Percentiles rank a stretch among this genome's conserved stretches.
phyloP scores from a whole-genome alignment of 2,113 vertebrate genomes.

The Callospermophilus lateralis region DNA sequence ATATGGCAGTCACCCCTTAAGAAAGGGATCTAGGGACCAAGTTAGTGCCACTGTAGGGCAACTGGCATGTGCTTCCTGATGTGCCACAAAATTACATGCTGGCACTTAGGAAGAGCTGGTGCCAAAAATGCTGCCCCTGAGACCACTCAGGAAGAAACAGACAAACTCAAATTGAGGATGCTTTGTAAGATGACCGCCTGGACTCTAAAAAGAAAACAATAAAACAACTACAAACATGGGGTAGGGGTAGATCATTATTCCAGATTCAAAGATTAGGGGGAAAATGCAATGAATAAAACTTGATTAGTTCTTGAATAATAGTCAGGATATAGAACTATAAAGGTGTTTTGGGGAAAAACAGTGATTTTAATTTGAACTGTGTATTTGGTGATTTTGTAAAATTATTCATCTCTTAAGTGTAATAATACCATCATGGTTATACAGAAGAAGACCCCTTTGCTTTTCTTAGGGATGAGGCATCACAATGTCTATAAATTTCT shows the following conservation, averaged over 20 bases:
- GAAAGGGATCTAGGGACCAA: neutral
- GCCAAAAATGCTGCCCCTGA: neutral
- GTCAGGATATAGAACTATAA: neutral
- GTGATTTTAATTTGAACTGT: slow-evolving; percentile 9
- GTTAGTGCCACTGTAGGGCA: no score
- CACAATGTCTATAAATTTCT: neutral
- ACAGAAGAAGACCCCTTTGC: neutral
- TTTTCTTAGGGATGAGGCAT: neutral
- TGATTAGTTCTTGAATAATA: slow-evolving; percentile 9
- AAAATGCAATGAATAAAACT: neutral
- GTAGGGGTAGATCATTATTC: neutral
- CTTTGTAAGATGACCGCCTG: slow-evolving; percentile 6
- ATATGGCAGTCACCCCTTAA: neutral
- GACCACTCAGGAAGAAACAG: neutral
- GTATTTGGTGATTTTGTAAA: neutral
- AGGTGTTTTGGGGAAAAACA: neutral
- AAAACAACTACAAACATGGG: neutral
- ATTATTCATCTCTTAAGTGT: neutral
- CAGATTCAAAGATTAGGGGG: neutral
- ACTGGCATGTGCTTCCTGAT: rapidly evolving
- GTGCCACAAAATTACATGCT: rapidly evolving
- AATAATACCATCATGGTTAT: no score
- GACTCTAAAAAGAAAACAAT: neutral
- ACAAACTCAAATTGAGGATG: neutral
- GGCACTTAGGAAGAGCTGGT: rapidly evolving